Evolutionary conservation across 2,888 invertebrate genomes (phyloP), one percentile per base, ranked within the genome.

Genomic region (Drosophila falleni): DNA sequence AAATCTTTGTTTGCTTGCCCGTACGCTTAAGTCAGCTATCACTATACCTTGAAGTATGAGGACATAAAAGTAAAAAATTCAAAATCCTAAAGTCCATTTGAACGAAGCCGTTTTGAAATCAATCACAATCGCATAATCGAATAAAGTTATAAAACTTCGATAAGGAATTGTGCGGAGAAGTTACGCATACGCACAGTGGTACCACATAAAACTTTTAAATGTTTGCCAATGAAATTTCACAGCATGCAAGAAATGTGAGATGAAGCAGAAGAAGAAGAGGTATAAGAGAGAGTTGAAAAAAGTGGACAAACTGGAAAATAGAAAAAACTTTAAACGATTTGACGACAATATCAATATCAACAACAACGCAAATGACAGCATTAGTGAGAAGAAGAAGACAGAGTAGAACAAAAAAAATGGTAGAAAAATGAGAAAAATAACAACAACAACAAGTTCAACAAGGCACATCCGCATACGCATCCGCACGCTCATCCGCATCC

Each of bases 251-350:
- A 63, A 63, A 54, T 47, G 35, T 35, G 31, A 31, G 39, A 29
- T 11, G 29, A 23, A 29, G 26, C 55, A 29, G n/a, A 13, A 31
- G 47, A 49, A 54, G 5, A 6, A 42, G 9, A 35, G 33, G 23
- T 54, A 16, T 53, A 53, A 44, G 13, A 35, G 13, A 5, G 5
- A 2, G 13, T 13, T 13, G 13, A 1, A 35, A 26, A 35, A 15
- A 39, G 19, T 54, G 44, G 35, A 50, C 56, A 54, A 64, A 62
- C 37, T 58, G 49, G 23, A 64, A 71, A 35, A 55, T 44, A 65
- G 54, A 46, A 59, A 16, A 60, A 67, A 62, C 54, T 74, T 65
- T 65, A 67, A 76, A 65, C 67, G 66, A 76, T 61, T 65, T 71
- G 67, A 65, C 54, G 71, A 65, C 71, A 71, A 59, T 66, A 67